phyloP scores from a whole-genome alignment of 2,888 invertebrate genomes.

The Ethmia dodecea region DNA sequence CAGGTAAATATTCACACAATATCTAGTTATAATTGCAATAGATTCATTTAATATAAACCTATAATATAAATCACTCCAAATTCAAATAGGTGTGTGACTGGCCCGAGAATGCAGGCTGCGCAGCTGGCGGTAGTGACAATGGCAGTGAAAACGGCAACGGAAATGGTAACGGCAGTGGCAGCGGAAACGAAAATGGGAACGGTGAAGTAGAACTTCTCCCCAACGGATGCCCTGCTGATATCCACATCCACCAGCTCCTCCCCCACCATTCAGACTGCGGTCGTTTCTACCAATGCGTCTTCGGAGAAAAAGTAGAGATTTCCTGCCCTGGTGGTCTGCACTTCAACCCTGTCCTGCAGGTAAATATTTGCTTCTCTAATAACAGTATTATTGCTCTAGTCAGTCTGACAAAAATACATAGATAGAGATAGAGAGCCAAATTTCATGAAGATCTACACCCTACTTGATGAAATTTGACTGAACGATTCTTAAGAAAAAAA shows the following conservation, averaged over 20 bases:
- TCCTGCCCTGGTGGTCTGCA: constrained; percentile 24
- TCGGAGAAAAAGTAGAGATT: constrained; percentile 25
- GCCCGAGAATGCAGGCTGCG: no score
- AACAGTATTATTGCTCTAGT: not conserved
- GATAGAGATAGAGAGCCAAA: not conserved
- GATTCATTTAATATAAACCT: no score
- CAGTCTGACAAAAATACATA: not conserved
- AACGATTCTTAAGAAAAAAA: not conserved
- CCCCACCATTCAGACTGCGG: constrained; percentile 29
- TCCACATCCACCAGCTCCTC: constrained; percentile 23
- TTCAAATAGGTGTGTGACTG: no score
- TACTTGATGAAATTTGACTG: not conserved
- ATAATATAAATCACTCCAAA: no score
- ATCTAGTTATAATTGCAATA: no score
- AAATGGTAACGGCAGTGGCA: constrained; percentile 1
- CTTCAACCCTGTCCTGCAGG: constrained; percentile 29
- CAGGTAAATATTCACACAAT: constrained; percentile 5
- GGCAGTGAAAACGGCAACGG: constrained; percentile 7
- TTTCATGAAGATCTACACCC: not conserved
- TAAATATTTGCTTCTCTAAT: constrained; percentile 10
- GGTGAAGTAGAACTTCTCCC: constrained; percentile 4
- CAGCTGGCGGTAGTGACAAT: no score
- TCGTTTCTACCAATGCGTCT: constrained; percentile 35
- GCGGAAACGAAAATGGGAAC: constrained; percentile 6
- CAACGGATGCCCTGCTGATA: constrained; percentile 30